These are phyloP conservation scores for Acanthisitta chloris DNA, from an alignment of 2,113 vertebrate genomes.

Conservation along the genomic window DNA sequence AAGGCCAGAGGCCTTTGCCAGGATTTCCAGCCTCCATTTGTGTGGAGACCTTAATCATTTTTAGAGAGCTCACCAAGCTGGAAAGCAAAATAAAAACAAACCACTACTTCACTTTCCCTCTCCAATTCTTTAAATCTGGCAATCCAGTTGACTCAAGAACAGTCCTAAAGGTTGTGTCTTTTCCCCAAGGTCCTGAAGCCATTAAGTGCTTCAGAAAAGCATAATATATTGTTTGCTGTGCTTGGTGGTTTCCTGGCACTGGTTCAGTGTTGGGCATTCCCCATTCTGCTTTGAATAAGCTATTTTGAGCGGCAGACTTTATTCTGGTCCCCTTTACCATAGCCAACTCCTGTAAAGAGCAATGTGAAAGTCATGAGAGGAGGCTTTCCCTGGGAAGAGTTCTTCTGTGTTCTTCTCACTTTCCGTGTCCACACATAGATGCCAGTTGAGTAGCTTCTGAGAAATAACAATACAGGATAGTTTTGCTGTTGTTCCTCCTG, in stretches of 20 bases:
- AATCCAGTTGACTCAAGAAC: not conserved
- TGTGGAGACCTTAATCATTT: not conserved
- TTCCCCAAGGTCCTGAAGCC: not conserved
- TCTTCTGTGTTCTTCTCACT: not conserved
- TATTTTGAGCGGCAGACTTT: conserved; percentile 10
- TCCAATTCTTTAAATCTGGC: not conserved
- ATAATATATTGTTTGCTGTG: conserved; percentile 17
- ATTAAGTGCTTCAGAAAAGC: not conserved
- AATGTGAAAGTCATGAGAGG: not conserved
- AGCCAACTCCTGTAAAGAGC: not conserved
- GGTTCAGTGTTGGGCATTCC: conserved; percentile 41
- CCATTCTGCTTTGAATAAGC: conserved; percentile 40
- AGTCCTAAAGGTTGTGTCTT: not conserved
- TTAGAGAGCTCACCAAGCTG: not conserved
- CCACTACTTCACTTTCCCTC: not conserved
- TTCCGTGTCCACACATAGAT: not conserved
- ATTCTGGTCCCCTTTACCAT: not conserved
- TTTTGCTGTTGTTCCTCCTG: not conserved
- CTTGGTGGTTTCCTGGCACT: conserved; percentile 49
- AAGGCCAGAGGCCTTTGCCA: not conserved
- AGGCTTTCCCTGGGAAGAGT: not conserved
- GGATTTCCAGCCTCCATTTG: not conserved
- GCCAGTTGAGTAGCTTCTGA: not conserved
- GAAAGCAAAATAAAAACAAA: not conserved
- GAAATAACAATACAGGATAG: not conserved